Evolutionary conservation across 2,888 invertebrate genomes (phyloP), one percentile per base, ranked within the genome.

Genomic region (Polydrusus tereticollis): DNA sequence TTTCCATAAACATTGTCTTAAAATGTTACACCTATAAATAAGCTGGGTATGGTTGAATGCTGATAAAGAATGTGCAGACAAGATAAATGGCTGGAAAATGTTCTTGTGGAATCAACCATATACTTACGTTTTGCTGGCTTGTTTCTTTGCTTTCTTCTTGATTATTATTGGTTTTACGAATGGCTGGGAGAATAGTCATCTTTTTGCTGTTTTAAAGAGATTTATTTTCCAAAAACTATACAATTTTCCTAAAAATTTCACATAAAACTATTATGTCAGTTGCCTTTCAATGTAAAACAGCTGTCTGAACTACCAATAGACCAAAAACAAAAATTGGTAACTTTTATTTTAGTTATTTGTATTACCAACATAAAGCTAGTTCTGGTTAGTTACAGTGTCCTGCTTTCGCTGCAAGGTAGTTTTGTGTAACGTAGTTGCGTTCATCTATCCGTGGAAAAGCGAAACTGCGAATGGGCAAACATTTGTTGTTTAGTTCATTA

Each of bases 161-260:
- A 72, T 78, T 80, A 23, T 69, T 74, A 18, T 79, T 78, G 20
- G 81, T 76, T 71, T 84, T 78, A 68, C 85, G 80, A 77, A 85
- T 85, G 45, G 85, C 77, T 72, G 86, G 86, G 75, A 85, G 79
- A 79, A 86, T 86, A 52, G 86, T 86, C 86, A 86, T 85, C 26
- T 55, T 72, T 41, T 70, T 64, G n/a, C 20, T 20, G 43, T n/a
- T 50, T 45, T 52, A 38, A 38, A 26, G 8, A 50, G 26, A 5
- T 62, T 26, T 18, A n/a, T n/a, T 52, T 52, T 8, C 10, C 14
- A n/a, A n/a, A 64, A 52, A 64, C 20, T 33, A 23, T 6, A 18
- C 12, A 38, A 20, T 43, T 65, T 65, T 41, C 16, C 29, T 23
- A 10, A 55, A 65, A 57, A 47, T 58, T 29, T 33, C 23, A 33